These are phyloP conservation scores for Leptatherina wallacei DNA, from an alignment of 2,797 vertebrate genomes.

Conservation along the genomic window DNA sequence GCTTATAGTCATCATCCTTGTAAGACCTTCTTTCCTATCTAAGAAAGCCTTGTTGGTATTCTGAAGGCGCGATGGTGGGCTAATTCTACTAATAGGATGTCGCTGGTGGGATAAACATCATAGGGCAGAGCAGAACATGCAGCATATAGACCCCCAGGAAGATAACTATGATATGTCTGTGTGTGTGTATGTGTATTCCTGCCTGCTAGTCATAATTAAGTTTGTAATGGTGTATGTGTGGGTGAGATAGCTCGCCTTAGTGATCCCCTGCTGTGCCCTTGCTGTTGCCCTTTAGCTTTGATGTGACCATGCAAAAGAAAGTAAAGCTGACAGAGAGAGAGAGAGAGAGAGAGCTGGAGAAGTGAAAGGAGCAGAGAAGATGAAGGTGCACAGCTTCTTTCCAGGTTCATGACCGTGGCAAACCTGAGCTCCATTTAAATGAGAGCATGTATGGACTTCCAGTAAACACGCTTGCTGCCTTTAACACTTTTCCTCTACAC, in stretches of 20 bases:
- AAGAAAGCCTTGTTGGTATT: slow-evolving; percentile 61
- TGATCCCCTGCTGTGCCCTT: slow-evolving; percentile 68
- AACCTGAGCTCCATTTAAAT: slow-evolving; percentile 7
- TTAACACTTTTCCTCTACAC: not conserved
- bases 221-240: slow-evolving; percentile 46
- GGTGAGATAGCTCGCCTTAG: slow-evolving; percentile 56
- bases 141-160: slow-evolving; percentile 64
- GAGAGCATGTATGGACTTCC: not conserved
- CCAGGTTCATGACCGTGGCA: not conserved
- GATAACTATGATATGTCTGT: slow-evolving; percentile 48
- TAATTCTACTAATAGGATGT: slow-evolving; percentile 76
- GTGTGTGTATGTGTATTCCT: slow-evolving; percentile 20
- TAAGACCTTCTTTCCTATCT: slow-evolving; percentile 31
- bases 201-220: slow-evolving; percentile 75
- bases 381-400: slow-evolving; percentile 34
- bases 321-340: slow-evolving; percentile 9
- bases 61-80: slow-evolving; percentile 41
- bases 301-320: slow-evolving; percentile 53
- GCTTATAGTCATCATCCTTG: slow-evolving; percentile 46
- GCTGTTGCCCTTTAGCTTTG: slow-evolving; percentile 72
- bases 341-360: slow-evolving; percentile 14
- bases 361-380: slow-evolving; percentile 14
- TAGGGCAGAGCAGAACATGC: slow-evolving; percentile 66
- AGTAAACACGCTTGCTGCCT: slow-evolving; percentile 1
- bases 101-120: slow-evolving; percentile 77